These are phyloP conservation scores for Synanthedon tipuliformis DNA, from an alignment of 2,888 invertebrate genomes.

Conservation along the genomic window DNA sequence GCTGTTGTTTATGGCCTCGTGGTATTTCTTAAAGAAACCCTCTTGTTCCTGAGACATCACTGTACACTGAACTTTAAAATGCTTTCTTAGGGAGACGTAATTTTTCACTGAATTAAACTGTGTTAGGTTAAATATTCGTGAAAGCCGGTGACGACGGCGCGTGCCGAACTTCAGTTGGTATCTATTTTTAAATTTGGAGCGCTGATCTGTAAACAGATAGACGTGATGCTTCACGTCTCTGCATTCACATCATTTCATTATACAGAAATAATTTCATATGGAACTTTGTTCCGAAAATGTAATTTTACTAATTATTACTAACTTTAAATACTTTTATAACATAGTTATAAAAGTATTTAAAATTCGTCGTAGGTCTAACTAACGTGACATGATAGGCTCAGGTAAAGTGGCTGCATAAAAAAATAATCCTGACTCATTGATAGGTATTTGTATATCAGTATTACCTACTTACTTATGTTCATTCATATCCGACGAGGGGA, in stretches of 20 bases:
- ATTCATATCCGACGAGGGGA: too few species aligned
- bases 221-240: slow-evolving; percentile 29
- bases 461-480: too few species aligned
- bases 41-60: slow-evolving; percentile 42
- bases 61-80: neutral
- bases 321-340: neutral
- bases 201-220: slow-evolving; percentile 26
- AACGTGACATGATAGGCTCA: too few species aligned
- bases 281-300: too few species aligned
- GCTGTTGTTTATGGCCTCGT: slow-evolving; percentile 68
- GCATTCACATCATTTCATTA: neutral
- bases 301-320: neutral
- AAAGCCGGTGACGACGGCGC: slow-evolving; percentile 40
- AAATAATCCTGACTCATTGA: too few species aligned
- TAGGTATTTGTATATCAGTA: too few species aligned
- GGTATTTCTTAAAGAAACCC: slow-evolving; percentile 75
- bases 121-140: slow-evolving; percentile 34
- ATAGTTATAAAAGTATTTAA: neutral
- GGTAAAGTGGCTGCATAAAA: too few species aligned
- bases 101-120: neutral
- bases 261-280: too few species aligned
- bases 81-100: neutral
- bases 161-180: slow-evolving; percentile 25
- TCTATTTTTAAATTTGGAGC: slow-evolving; percentile 59
- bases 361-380: neutral